phyloP scores from a whole-genome alignment of 2,113 vertebrate genomes.

The Podarcis muralis region DNA sequence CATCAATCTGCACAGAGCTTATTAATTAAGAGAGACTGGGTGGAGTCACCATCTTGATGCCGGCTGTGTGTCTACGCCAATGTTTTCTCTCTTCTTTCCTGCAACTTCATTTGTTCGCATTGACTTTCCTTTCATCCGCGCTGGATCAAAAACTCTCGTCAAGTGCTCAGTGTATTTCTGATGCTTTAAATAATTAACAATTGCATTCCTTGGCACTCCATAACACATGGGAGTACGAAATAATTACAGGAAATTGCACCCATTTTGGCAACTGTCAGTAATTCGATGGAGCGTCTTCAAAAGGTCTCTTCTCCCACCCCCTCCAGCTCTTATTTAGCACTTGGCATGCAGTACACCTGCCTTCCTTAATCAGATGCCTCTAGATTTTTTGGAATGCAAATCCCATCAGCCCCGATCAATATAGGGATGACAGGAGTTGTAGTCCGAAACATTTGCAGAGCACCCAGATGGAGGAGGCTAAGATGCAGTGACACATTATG shows the following conservation, averaged over 20 bases:
- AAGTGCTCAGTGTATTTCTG: not conserved
- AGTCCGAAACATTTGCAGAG: too few relatives aligned
- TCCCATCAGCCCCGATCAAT: too few relatives aligned
- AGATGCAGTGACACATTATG: not conserved
- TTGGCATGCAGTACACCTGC: not conserved
- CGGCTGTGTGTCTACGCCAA: not conserved
- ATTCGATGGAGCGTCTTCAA: not conserved
- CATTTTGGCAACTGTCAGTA: not conserved
- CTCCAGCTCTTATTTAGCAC: not conserved
- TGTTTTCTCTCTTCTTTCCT: not conserved
- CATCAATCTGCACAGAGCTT: not conserved
- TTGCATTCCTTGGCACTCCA: not conserved
- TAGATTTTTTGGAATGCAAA: too few relatives aligned
- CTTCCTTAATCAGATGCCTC: too few relatives aligned
- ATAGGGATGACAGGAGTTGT: too few relatives aligned
- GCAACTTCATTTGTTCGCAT: not conserved
- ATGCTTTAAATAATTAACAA: not conserved
- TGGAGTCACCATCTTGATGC: not conserved
- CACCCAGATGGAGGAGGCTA: too few relatives aligned
- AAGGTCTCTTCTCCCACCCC: not conserved
- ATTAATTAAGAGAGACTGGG: not conserved
- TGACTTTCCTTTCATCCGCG: constrained; percentile 19
- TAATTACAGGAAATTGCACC: constrained; percentile 5
- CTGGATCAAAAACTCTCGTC: not conserved
- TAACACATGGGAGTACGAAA: not conserved